phyloP scores from a whole-genome alignment of 2,113 vertebrate species.

The Thamnaconus septentrionalis region DNA sequence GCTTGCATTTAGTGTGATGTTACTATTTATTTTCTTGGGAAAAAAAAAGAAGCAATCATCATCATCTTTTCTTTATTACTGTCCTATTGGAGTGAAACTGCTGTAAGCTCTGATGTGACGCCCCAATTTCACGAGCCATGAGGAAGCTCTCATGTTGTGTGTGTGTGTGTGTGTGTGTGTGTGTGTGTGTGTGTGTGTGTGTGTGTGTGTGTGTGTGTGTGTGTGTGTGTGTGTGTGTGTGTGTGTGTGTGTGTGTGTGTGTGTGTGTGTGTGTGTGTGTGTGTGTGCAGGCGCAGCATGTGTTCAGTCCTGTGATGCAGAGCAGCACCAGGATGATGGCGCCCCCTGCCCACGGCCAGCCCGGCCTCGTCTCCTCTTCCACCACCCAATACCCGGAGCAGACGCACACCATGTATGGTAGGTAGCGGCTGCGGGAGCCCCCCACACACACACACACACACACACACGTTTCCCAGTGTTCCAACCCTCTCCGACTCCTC shows the following conservation, averaged over 20 bases:
- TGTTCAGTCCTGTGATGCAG: constrained; percentile 96
- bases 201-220: no score
- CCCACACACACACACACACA: no score
- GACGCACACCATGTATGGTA: constrained; percentile 99
- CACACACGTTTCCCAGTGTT: background rate
- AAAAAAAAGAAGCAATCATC: no score
- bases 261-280: background rate
- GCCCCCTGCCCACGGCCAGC: constrained; percentile 88
- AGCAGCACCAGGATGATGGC: constrained; percentile 93
- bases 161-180: no score
- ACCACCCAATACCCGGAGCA: constrained; percentile 95
- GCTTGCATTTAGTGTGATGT: no score
- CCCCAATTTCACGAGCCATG: no score
- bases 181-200: no score
- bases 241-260: background rate
- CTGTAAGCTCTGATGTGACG: no score
- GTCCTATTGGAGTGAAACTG: no score
- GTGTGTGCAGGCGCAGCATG: constrained; percentile 86
- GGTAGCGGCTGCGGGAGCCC: constrained; percentile 39
- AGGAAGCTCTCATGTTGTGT: no score
- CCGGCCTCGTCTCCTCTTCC: constrained; percentile 89
- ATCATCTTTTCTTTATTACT: no score
- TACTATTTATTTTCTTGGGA: no score
- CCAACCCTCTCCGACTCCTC: background rate
- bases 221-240: background rate